Percentiles rank a stretch among this genome's conserved stretches.
Evolutionary conservation across 2,797 vertebrate species (phyloP).

Genomic region (Platalea minor): DNA sequence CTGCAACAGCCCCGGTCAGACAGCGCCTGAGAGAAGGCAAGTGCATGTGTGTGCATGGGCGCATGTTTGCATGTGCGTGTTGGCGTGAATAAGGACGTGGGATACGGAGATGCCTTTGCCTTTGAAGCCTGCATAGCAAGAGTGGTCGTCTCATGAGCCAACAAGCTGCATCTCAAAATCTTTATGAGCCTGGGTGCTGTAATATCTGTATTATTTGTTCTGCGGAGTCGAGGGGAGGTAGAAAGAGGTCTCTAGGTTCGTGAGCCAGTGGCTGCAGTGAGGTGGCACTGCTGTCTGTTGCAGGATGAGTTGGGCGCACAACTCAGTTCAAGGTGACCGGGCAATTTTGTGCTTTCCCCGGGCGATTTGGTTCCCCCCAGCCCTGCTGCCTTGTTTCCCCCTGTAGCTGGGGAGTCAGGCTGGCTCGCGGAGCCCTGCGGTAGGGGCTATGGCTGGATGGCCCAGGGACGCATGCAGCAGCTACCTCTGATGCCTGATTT

Average conservation of each 20-base stretch:
- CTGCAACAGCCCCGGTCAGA: not conserved
- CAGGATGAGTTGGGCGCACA: not conserved
- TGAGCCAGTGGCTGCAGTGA: rapidly evolving
- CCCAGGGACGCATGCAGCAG: rapidly evolving
- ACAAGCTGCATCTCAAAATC: not conserved
- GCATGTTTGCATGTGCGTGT: not conserved
- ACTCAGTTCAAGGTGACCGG: rapidly evolving
- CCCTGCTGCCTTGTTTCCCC: not conserved
- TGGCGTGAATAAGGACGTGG: not conserved
- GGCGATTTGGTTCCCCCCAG: not conserved
- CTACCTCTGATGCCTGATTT: not conserved
- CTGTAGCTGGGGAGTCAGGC: not conserved
- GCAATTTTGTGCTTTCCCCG: not conserved
- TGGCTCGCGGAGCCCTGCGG: rapidly evolving
- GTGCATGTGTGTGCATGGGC: rapidly evolving
- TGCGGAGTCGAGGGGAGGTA: rapidly evolving
- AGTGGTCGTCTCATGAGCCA: not conserved
- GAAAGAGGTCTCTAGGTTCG: not conserved
- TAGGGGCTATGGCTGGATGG: not conserved
- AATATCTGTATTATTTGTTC: not conserved
- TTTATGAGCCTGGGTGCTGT: not conserved
- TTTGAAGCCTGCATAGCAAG: not conserved
- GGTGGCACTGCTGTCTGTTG: not conserved
- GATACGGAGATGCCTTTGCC: not conserved
- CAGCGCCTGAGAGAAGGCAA: not conserved